Evolutionary conservation across 2,797 vertebrate species (phyloP).

Genomic region (Catamblyrhynchus diadema): DNA sequence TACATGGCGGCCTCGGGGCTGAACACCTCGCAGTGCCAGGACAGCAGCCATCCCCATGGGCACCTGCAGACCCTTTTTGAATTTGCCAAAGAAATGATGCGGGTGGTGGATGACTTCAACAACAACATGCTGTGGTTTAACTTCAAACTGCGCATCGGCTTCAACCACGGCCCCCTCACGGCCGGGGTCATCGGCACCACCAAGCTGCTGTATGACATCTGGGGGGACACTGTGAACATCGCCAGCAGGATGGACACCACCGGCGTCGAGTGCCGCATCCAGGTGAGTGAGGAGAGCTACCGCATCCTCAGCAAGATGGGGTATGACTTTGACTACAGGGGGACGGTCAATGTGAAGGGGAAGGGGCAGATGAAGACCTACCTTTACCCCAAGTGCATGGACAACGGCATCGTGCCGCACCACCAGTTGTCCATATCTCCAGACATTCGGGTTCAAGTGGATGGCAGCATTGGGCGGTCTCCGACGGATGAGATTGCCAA

Average conservation of each 20-base stretch:
- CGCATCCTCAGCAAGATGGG: slow-evolving; percentile 89
- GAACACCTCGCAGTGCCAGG: slow-evolving; percentile 84
- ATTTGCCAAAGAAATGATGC: slow-evolving; percentile 98
- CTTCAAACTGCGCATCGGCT: slow-evolving; percentile 95
- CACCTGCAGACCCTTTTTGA: slow-evolving; percentile 92
- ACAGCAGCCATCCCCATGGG: slow-evolving; percentile 80
- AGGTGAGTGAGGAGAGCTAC: slow-evolving; percentile 98
- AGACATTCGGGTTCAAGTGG: slow-evolving; percentile 94
- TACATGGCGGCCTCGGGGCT: slow-evolving; percentile 98
- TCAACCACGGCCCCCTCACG: slow-evolving; percentile 94
- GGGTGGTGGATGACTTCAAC: slow-evolving; percentile 97
- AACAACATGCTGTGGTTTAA: slow-evolving; percentile 99
- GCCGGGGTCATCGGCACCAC: slow-evolving; percentile 98
- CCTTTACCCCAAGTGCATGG: slow-evolving; percentile 90
- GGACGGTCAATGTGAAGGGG: slow-evolving; percentile 97
- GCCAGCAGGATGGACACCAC: slow-evolving; percentile 99
- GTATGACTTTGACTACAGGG: slow-evolving; percentile 95
- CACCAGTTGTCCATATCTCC: slow-evolving; percentile 96
- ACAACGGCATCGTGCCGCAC: slow-evolving; percentile 89
- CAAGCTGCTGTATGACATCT: slow-evolving; percentile 96
- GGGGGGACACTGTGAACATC: slow-evolving; percentile 99
- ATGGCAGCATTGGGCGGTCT: slow-evolving; percentile 97
- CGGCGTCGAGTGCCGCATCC: slow-evolving; percentile 93
- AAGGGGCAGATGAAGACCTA: slow-evolving; percentile 99
- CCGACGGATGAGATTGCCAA: slow-evolving; percentile 93